A percentile compares a stretch with the other conserved stretches of the same genome.
Conservation (phyloP, 2,797 vertebrate species). For the Huso huso region DNA sequence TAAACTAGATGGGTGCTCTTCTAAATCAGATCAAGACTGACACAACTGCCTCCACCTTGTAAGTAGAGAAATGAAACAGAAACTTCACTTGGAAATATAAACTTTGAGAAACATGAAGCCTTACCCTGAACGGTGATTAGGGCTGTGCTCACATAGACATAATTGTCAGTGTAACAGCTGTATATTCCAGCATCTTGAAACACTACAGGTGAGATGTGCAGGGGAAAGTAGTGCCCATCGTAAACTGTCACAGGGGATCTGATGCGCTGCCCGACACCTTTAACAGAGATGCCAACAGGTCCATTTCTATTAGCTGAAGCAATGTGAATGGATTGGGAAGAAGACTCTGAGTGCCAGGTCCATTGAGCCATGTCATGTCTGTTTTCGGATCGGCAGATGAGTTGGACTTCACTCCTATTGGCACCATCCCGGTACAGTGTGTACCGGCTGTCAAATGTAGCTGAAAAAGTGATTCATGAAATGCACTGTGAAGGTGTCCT, state of each 20-base stretch:
- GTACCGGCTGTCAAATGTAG: rapidly evolving
- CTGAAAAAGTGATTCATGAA: conserved; percentile 3
- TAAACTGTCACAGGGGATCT: conserved; percentile 7
- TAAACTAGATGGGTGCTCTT: no score
- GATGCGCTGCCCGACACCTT: not conserved
- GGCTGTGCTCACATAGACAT: not conserved
- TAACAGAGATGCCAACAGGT: not conserved
- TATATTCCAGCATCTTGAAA: conserved; percentile 23
- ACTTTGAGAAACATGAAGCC: conserved; percentile 2
- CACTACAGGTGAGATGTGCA: conserved; percentile 26
- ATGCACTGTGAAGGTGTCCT: no score
- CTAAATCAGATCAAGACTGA: no score
- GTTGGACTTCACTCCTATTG: conserved; percentile 15
- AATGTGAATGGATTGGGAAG: not conserved
- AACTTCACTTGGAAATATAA: no score
- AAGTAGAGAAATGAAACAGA: no score
- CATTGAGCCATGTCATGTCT: not conserved
- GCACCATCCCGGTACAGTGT: conserved; percentile 22
- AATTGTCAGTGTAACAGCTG: not conserved
- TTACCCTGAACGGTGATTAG: conserved; percentile 21
- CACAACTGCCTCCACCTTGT: no score
- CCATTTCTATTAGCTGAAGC: not conserved
- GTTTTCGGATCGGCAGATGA: not conserved
- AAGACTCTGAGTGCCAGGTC: not conserved
- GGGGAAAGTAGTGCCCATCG: conserved; percentile 13